phyloP scores from a whole-genome alignment of 2,888 invertebrate species.

The Mystacides longicornis region DNA sequence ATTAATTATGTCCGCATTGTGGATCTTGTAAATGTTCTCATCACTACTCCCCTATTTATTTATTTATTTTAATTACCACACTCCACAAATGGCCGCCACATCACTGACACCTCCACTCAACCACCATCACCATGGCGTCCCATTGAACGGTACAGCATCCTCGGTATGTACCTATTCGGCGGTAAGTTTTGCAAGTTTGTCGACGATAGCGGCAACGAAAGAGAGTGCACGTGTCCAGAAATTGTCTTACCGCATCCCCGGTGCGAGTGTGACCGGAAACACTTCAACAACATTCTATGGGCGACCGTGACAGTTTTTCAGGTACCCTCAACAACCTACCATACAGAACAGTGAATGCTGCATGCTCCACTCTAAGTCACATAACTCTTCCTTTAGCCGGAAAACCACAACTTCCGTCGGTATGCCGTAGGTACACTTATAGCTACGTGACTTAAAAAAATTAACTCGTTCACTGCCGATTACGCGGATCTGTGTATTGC shows the following conservation, averaged over 20 bases:
- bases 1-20: conserved; percentile 9
- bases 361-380: too few species aligned
- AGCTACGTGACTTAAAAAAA: too few species aligned
- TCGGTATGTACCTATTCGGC: conserved; percentile 99
- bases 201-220: conserved; percentile 73
- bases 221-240: conserved; percentile 90
- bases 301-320: conserved; percentile 96
- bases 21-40: conserved; percentile 20
- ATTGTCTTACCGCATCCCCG: conserved; percentile 80
- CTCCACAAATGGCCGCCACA: conserved; percentile 14
- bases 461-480: too few species aligned
- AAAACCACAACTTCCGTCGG: too few species aligned
- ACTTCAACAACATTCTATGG: conserved; percentile 98
- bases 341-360: conserved; percentile 1
- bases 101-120: conserved; percentile 2
- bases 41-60: conserved; percentile 11
- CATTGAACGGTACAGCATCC: conserved; percentile 64
- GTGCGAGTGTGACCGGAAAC: conserved; percentile 96
- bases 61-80: too few species aligned
- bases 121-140: not conserved
- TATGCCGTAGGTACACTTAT: too few species aligned
- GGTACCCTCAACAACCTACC: conserved; percentile 53
- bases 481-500: too few species aligned
- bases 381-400: too few species aligned
- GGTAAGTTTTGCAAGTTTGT: conserved; percentile 99